Percentiles rank a stretch among this genome's conserved stretches.
Conservation (phyloP, 1,140 invertebrate genomes). For the Lepidurus couesii region DNA sequence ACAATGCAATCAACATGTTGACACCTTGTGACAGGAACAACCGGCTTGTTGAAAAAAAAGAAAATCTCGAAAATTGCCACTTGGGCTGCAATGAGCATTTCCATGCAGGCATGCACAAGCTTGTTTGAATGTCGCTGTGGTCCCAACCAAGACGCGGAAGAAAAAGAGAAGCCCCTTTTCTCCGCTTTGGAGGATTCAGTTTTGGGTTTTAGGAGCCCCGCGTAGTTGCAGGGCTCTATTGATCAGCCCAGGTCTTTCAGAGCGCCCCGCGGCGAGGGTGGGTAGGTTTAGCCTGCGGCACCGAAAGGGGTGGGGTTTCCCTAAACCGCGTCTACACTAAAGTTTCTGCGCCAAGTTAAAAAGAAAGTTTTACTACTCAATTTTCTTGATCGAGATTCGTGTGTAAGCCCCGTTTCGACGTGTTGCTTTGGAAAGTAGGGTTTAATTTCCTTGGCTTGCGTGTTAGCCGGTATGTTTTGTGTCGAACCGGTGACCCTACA, state of each 20-base stretch:
- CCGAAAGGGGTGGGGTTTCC: neutral
- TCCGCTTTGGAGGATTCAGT: neutral
- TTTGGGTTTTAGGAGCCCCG: conserved; percentile 1
- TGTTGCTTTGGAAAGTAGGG: too few species aligned
- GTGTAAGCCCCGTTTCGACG: neutral
- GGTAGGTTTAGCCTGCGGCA: neutral
- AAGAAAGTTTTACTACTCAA: neutral
- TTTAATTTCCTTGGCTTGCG: neutral
- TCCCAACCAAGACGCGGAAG: neutral
- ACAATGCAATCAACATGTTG: too few species aligned
- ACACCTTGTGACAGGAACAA: too few species aligned
- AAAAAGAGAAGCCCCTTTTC: neutral
- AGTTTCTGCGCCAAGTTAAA: neutral
- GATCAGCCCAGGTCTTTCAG: conserved; percentile 13
- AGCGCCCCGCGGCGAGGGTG: neutral
- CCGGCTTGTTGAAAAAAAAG: neutral
- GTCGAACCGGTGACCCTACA: neutral
- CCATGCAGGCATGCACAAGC: neutral
- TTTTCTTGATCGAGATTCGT: neutral
- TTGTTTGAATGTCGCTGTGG: neutral
- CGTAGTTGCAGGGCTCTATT: conserved; percentile 2
- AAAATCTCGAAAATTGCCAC: neutral
- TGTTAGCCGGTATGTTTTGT: neutral
- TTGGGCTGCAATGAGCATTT: neutral
- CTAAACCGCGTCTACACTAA: neutral